Evolutionary conservation across 1,140 invertebrate genomes (phyloP).

Genomic region (Drosophila pseudoananassae): DNA sequence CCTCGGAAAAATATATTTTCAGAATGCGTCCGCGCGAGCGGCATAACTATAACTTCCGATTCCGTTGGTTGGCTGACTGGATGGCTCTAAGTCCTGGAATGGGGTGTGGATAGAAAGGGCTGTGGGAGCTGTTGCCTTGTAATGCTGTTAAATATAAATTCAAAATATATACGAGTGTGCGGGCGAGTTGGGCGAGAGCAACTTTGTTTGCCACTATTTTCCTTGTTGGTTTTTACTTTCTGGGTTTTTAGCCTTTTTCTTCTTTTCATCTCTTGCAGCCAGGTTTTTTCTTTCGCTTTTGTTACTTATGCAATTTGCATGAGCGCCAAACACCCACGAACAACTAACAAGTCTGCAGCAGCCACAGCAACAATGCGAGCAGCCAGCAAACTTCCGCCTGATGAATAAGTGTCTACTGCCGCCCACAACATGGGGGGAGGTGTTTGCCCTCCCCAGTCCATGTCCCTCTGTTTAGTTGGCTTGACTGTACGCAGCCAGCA

Average conservation of each 20-base stretch:
- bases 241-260: slow-evolving; percentile 22
- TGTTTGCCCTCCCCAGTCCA: slow-evolving; percentile 10
- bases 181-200: slow-evolving; percentile 40
- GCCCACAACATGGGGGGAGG: neutral
- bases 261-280: slow-evolving; percentile 2
- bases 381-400: slow-evolving; percentile 75
- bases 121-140: slow-evolving; percentile 50
- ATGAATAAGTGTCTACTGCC: slow-evolving; percentile 74
- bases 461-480: slow-evolving; percentile 54
- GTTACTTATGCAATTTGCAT: slow-evolving; percentile 78
- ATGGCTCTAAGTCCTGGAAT: neutral
- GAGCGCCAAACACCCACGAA: slow-evolving; percentile 80
- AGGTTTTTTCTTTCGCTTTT: slow-evolving; percentile 34
- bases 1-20: slow-evolving; percentile 60
- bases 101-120: slow-evolving; percentile 21
- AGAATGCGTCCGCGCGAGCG: slow-evolving; percentile 65
- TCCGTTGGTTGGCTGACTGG: slow-evolving; percentile 42
- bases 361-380: slow-evolving; percentile 55
- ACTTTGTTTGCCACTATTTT: slow-evolving; percentile 60
- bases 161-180: slow-evolving; percentile 58
- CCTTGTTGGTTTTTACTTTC: slow-evolving; percentile 44
- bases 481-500: slow-evolving; percentile 41
- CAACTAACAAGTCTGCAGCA: slow-evolving; percentile 73
- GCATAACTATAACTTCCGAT: slow-evolving; percentile 81
- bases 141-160: slow-evolving; percentile 79